These are phyloP conservation scores for Limnothrissa miodon DNA, from an alignment of 2,113 vertebrate species.

Conservation along the genomic window DNA sequence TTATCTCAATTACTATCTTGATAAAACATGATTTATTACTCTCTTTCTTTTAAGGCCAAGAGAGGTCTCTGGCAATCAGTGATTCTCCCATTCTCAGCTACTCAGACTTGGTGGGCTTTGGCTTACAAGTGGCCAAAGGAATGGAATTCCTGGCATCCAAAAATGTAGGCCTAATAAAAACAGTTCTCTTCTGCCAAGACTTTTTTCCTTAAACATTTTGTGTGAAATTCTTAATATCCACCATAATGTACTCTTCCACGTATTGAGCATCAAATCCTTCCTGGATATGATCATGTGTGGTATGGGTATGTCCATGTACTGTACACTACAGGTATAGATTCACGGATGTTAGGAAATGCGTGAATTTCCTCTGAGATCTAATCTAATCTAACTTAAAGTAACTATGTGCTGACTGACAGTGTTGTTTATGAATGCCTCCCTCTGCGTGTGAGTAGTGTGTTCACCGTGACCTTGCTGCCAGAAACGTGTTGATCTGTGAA, in stretches of 20 bases:
- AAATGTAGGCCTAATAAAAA: slow-evolving; percentile 78
- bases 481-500: slow-evolving; percentile 96
- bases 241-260: neutral
- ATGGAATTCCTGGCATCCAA: slow-evolving; percentile 98
- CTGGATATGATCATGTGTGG: neutral
- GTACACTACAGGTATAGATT: too few species aligned
- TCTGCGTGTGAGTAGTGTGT: slow-evolving; percentile 79
- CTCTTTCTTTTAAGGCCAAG: neutral
- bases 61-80: slow-evolving; percentile 75
- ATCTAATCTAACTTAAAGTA: too few species aligned
- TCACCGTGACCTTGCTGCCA: slow-evolving; percentile 93
- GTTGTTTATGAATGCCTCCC: neutral
- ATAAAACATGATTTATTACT: neutral
- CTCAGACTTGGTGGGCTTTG: slow-evolving; percentile 91
- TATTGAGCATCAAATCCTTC: too few species aligned
- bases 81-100: slow-evolving; percentile 88
- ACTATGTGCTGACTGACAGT: neutral
- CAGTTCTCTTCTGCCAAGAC: neutral
- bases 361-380: too few species aligned
- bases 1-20: neutral
- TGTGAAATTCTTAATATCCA: neutral
- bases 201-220: neutral
- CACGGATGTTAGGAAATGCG: too few species aligned
- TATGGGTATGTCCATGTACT: too few species aligned
- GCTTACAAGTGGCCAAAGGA: slow-evolving; percentile 96